Conservation (phyloP, 2,888 invertebrate species). For the Apodemia zela region DNA sequence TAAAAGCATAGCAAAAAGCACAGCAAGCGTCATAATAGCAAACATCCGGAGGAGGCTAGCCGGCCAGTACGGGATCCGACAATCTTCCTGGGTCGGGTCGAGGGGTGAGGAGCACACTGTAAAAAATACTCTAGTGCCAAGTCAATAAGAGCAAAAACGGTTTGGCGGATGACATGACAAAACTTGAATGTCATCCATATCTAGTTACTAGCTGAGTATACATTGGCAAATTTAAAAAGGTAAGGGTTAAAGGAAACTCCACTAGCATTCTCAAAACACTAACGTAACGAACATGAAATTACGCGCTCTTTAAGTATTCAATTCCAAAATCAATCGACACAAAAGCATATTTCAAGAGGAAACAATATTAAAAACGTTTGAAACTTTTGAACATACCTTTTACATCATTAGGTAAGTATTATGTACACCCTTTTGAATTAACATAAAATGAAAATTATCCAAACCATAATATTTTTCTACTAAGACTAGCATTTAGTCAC, state of each 20-base stretch:
- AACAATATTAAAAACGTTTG: neutral
- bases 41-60: slow-evolving; percentile 80
- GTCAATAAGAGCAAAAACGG: slow-evolving; percentile 71
- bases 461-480: neutral
- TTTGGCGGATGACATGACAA: slow-evolving; percentile 59
- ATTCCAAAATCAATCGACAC: too few relatives aligned
- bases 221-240: slow-evolving; percentile 36
- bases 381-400: neutral
- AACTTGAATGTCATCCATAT: slow-evolving; percentile 19
- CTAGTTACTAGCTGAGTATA: slow-evolving; percentile 25
- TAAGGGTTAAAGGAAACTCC: slow-evolving; percentile 55
- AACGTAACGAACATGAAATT: slow-evolving; percentile 77
- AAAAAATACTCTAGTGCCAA: slow-evolving; percentile 80
- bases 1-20: slow-evolving; percentile 70
- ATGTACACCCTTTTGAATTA: neutral
- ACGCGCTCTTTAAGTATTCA: slow-evolving; percentile 38
- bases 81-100: slow-evolving; percentile 79
- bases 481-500: slow-evolving; percentile 23
- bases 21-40: slow-evolving; percentile 62
- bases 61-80: slow-evolving; percentile 70
- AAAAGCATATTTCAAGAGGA: neutral
- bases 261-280: slow-evolving; percentile 79
- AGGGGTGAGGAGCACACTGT: slow-evolving; percentile 81
- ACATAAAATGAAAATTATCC: neutral
- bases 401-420: neutral